Conservation (phyloP, 2,888 invertebrate genomes). For the Pyrocoelia pectoralis region DNA sequence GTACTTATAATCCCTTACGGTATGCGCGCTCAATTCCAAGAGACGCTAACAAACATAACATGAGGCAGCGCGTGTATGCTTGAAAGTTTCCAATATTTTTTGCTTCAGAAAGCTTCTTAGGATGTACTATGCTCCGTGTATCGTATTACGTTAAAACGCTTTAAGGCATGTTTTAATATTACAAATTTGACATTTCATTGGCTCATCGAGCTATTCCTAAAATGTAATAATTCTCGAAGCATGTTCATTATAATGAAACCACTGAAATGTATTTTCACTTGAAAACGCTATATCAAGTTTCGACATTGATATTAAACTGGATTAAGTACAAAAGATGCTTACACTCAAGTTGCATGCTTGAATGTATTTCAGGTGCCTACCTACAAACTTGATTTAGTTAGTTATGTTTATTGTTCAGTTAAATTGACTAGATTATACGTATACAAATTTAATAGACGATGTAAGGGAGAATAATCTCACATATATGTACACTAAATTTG, state of each 20-base stretch:
- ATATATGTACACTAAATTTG: not conserved
- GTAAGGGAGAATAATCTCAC: not conserved
- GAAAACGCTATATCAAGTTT: constrained; percentile 32
- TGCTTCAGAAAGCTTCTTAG: not conserved
- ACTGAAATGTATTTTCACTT: constrained; percentile 29
- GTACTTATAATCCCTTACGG: not conserved
- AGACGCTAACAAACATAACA: not conserved
- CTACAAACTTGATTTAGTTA: constrained; percentile 21
- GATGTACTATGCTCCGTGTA: not conserved
- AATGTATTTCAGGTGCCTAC: constrained; percentile 22
- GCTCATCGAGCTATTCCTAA: too few species aligned
- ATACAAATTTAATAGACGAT: not conserved
- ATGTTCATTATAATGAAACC: constrained; percentile 21
- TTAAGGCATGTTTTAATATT: constrained; percentile 1
- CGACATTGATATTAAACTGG: constrained; percentile 33
- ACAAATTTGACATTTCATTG: not conserved
- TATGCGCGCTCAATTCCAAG: not conserved
- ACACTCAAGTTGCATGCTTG: constrained; percentile 27
- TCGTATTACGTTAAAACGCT: not conserved
- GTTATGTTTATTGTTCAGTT: constrained; percentile 18
- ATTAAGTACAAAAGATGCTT: constrained; percentile 33
- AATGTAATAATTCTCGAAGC: not conserved
- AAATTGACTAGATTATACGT: constrained; percentile 20
- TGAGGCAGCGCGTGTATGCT: not conserved
- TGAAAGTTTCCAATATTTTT: not conserved